Conservation (phyloP, 2,113 vertebrate species). For the Lucifuga dentata region DNA sequence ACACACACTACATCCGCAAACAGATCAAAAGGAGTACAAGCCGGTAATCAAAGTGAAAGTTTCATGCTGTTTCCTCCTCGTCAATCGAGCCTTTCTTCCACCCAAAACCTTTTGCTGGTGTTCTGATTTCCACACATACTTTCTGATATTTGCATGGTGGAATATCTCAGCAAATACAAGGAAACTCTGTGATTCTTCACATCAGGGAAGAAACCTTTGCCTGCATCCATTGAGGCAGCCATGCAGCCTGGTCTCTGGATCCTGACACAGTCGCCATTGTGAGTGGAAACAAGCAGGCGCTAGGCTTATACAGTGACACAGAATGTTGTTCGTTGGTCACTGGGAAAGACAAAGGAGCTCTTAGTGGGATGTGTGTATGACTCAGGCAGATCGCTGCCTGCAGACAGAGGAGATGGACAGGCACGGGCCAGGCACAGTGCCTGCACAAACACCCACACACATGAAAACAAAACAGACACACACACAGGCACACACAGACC, state of each 20-base stretch:
- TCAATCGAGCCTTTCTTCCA: conserved; percentile 24
- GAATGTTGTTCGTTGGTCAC: conserved; percentile 64
- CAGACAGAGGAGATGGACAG: conserved; percentile 56
- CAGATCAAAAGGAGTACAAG: conserved; percentile 50
- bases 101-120: neutral
- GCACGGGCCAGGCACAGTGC: conserved; percentile 68
- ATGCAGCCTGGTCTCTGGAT: conserved; percentile 43
- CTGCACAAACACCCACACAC: conserved; percentile 42
- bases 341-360: conserved; percentile 67
- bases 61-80: conserved; percentile 20
- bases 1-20: conserved; percentile 1
- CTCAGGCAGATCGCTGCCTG: conserved; percentile 64
- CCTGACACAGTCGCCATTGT: conserved; percentile 72
- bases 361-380: conserved; percentile 64
- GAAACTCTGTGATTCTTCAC: conserved; percentile 32
- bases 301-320: conserved; percentile 61
- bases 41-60: conserved; percentile 52
- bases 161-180: conserved; percentile 35
- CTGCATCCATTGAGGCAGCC: conserved; percentile 39
- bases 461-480: conserved; percentile 1
- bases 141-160: conserved; percentile 31
- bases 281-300: conserved; percentile 42
- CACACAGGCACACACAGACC: conserved; percentile 78
- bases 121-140: conserved; percentile 22
- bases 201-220: conserved; percentile 33